Base-by-base conservation (phyloP, 2,888 invertebrate genomes). In the Hydriomena furcata region DNA sequence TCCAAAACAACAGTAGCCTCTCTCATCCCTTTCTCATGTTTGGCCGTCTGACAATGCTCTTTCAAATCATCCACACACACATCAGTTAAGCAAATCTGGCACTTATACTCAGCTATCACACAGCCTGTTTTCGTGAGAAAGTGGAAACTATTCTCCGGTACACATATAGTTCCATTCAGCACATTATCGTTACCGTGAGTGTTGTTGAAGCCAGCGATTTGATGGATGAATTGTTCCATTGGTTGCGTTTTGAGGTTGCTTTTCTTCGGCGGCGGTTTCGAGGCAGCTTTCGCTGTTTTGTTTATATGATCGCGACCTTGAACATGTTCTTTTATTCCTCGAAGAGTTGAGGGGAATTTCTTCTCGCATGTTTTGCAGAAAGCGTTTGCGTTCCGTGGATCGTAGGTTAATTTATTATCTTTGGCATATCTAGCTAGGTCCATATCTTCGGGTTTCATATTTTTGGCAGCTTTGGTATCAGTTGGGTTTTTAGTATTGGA, bases 281-380 rank as follows among this genome's bases (percentile, higher is more conserved):
- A 6, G 1, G 21, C 7, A 5, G 41, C 6, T 25, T 40, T 52
- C 1, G 41, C 35, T 3, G 55, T 21, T 21, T 54, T 63, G 31
- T 37, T 67, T 24, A 58, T 70, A 41, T 80, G 80, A 1, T 42
- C 43, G 5, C 47, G 56, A 6, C 75, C 78, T 4, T 49, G 21
- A 0, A 73, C 64, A 36, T 79, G 78, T 44, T 77, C 73, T 38
- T 66, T 66, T 65, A 79, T 67, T 11, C 60, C 58, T 6, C 56
- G 60, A 1, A 73, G 12, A 1, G 65, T 53, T 1, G 68, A 65
- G 0, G 70, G 66, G 1, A 76, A 42, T 36, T 52, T 63, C 1
- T 61, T 58, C 25, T 62, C 44, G 53, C 74, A 76, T 8, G 47
- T 23, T 10, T 55, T 60, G 35, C 74, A 76, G 24, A 57, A 68